Evolutionary conservation across 2,797 vertebrate genomes (phyloP), one percentile per base, ranked within the genome.

Genomic region (Anolis apletophallus): DNA sequence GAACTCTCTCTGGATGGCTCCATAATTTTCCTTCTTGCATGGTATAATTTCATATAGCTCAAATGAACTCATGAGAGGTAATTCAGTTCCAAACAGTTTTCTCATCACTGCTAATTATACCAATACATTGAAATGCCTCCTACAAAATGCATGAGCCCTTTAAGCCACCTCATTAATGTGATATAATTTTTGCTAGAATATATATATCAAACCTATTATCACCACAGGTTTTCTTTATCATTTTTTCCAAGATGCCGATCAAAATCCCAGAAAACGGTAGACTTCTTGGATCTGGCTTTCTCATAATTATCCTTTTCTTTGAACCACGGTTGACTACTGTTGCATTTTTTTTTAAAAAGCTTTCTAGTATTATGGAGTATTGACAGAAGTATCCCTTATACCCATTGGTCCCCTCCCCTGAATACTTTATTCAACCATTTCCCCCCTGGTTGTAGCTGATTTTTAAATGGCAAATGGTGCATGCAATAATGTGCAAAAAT

Each of bases 21-120:
- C 95, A 96, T 96, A 96, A 97, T 97, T 97, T 97, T 97, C 94
- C 96, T 97, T 97, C 97, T 96, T 96, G 96, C 96, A 96, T 97
- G 96, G 97, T 96, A 95, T 97, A 96, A 97, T 97, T 97, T 97
- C 96, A 95, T 96, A 92, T 93, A 97, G 96, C 96, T 97, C 96
- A 97, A 97, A 98, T 97, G 96, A 98, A 98, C 97, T 98, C 96
- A 94, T 95, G 96, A 98, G 97, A 98, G 97, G 96, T 98, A 97
- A 98, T 98, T 97, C 97, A 97, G 97, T 97, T 97, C 96, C 96
- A 97, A 97, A 97, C 96, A 96, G 96, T 98, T 98, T 98, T 97
- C 97, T 98, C 97, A 98, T 98, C 97, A 97, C 97, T 97, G 97
- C 96, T 98, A 98, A 99, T 98, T 98, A 98, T 96, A 98, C 97